Evolutionary conservation across 2,888 invertebrate genomes (phyloP).

Genomic region (Neoscelio sp.): DNA sequence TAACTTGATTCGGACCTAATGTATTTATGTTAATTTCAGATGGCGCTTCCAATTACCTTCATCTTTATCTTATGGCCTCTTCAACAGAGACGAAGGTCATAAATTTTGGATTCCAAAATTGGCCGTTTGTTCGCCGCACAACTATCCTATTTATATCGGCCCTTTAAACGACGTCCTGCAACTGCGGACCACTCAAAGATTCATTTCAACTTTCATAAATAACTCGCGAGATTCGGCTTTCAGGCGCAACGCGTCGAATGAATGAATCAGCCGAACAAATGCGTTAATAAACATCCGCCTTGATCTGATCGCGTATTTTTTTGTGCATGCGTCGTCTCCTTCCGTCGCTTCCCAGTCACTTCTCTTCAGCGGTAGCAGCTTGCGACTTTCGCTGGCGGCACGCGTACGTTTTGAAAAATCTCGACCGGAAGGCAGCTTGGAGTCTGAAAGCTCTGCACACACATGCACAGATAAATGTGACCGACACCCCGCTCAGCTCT

Average conservation of each 20-base stretch:
- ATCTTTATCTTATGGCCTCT: no score
- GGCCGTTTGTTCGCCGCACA: no score
- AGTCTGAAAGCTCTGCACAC: slow-evolving; percentile 22
- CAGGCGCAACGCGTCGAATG: slow-evolving; percentile 16
- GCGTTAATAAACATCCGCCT: slow-evolving; percentile 58
- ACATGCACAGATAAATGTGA: slow-evolving; percentile 1
- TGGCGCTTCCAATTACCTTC: no score
- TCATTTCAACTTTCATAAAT: slow-evolving; percentile 38
- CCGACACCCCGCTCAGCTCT: slow-evolving; percentile 15
- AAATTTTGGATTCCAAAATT: no score
- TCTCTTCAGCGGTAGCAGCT: slow-evolving; percentile 40
- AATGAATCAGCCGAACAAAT: slow-evolving; percentile 38
- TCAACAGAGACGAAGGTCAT: no score
- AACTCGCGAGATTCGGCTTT: background rate
- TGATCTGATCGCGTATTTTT: slow-evolving; percentile 54
- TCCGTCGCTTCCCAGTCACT: slow-evolving; percentile 22
- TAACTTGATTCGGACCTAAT: background rate
- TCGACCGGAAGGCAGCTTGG: slow-evolving; percentile 51
- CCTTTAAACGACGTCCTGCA: slow-evolving; percentile 7
- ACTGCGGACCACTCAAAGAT: slow-evolving; percentile 17
- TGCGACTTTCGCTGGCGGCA: slow-evolving; percentile 55
- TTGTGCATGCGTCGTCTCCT: slow-evolving; percentile 11
- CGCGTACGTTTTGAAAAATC: slow-evolving; percentile 61
- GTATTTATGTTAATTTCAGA: no score
- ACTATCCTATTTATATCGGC: slow-evolving; percentile 3